Conservation (phyloP, 2,797 vertebrate species). For the Enteromius afrohamiltoni region DNA sequence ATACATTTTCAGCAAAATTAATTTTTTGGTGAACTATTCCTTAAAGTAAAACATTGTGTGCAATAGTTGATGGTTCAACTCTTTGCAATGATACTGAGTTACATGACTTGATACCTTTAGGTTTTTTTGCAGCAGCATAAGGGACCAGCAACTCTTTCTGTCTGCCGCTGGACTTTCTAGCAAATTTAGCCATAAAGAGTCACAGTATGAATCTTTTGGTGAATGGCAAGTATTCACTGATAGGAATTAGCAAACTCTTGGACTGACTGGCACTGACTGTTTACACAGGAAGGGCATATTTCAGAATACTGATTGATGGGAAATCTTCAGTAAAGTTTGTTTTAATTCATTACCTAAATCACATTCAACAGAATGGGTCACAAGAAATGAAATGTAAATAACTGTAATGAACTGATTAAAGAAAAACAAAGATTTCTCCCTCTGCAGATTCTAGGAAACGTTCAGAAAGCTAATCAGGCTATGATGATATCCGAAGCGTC, state of each 20-base stretch:
- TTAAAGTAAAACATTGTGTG: not conserved
- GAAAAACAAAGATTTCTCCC: slow-evolving; percentile 20
- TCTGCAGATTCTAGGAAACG: slow-evolving; percentile 19
- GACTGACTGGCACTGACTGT: not conserved
- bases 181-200: not conserved
- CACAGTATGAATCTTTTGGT: not conserved
- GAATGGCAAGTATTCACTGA: slow-evolving; percentile 8
- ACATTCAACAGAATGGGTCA: not conserved
- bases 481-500: slow-evolving; percentile 44
- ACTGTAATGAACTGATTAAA: slow-evolving; percentile 6
- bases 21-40: not conserved
- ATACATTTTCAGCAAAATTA: not conserved
- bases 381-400: slow-evolving; percentile 21
- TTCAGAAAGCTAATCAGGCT: slow-evolving; percentile 25
- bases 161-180: slow-evolving; percentile 45
- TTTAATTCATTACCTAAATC: not conserved
- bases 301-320: not conserved
- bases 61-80: not conserved
- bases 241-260: not conserved
- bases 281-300: not conserved
- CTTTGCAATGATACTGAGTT: slow-evolving; percentile 5
- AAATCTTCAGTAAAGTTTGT: not conserved
- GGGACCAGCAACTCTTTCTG: slow-evolving; percentile 57
- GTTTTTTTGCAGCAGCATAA: slow-evolving; percentile 52
- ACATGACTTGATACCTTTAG: slow-evolving; percentile 57